Evolutionary conservation across 2,113 vertebrate genomes (phyloP), one percentile per base, ranked within the genome.

Genomic region (Eurystomus gularis): DNA sequence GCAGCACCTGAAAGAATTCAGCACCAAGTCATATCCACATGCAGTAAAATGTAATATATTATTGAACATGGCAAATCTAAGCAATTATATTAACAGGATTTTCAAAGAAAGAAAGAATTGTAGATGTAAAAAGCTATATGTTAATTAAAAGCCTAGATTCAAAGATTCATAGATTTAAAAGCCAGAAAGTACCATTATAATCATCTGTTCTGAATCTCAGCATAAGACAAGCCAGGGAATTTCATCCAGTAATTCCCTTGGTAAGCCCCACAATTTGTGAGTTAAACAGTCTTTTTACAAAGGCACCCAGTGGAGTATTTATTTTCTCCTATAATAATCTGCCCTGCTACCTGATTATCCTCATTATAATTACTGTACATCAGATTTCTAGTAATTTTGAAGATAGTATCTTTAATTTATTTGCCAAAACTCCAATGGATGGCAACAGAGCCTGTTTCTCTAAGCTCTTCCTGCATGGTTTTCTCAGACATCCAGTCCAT

Each of bases 191-290:
- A 29, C 3, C 28, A 68, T 29, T 12, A 29, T 2, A 76, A 73
- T 65, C 1, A 60, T 7, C 9, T 33, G 4, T 35, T 48, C 71
- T 57, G 29, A 48, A 14, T 17, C 20, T 39, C 13, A 0, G 0
- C 5, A 4, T n/a, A 54, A 51, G 9, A 78, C 6, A 82, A 9
- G 17, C 5, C 52, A 68, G 25, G 19, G 19, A 82, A 80, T 72
- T 51, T 72, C 66, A 65, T 6, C 17, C 26, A 57, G 20, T 33
- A 66, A 87, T 37, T 88, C 19, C 17, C 54, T 62, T 35, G 23
- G 24, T 19, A 55, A 83, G 14, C 8, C 10, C 25, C 39, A 21
- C 7, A 39, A 7, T 35, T 37, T 44, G 2, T 4, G 7, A 35
- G 29, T 31, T 35, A 77, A 11, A 18, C 4, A 23, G 7, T 1